Evolutionary conservation across 1,140 invertebrate genomes (phyloP), one percentile per base, ranked within the genome.

Genomic region (Acromyrmex heyeri): DNA sequence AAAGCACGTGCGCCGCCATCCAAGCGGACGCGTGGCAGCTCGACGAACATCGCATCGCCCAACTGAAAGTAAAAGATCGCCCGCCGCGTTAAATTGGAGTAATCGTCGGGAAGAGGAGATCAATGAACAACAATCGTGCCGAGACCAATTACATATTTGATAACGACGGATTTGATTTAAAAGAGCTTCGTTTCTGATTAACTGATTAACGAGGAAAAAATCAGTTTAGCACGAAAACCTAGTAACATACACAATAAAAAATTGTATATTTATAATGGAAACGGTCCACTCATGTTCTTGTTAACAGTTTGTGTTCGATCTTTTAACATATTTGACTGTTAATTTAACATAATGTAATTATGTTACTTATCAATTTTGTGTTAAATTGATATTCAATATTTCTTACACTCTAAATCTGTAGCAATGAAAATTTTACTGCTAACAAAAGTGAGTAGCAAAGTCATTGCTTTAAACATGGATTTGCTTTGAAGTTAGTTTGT

Each of bases 21-120:
- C 81, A 97, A 93, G 55, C 97, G 95, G 7, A 97, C 96, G 8
- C 97, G 96, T 24, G 97, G 97, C 70, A 97, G 92, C 86, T 97
- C 96, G 5, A 96, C 96, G 91, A 96, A 96, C 92, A 96, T 94
- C 21, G 96, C 95, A 90, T 96, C 96, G 3, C 96, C 96, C 88
- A 96, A 93, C 96, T 96, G 92, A 7, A 93, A 95, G 62, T 50
- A 67, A 73, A 73, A 86, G n/a, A 2, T 24, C 79, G 76, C 55
- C 59, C 55, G 78, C 3, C 7, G 30, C 34, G 69, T 77, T 53
- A 69, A 67, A 57, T 64, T 50, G 34, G 34, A 64, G 16, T 75
- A 21, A 24, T 48, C 21, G 24, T 62, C 62, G 48, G n/a, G 34
- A 67, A 67, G 38, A 61, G 57, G 55, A 61, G 18, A 55, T 82